A percentile compares a stretch with the other conserved stretches of the same genome.
Evolutionary conservation across 1,140 invertebrate genomes (phyloP).

Genomic region (Acyrthosiphon pisum): DNA sequence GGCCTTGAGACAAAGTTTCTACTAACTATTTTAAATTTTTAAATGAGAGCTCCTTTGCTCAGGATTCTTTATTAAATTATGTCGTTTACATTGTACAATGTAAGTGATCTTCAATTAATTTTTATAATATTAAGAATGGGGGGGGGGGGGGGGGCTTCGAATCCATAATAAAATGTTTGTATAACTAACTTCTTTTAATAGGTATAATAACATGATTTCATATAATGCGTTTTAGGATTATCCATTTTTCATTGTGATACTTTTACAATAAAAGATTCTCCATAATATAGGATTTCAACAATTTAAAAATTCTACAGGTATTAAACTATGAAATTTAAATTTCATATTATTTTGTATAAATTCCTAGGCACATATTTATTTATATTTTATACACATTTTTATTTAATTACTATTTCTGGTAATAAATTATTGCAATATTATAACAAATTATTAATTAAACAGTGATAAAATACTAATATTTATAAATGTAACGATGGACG

Average conservation of each 20-base stretch:
- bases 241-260: too few species aligned
- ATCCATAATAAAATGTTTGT: background rate
- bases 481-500: background rate
- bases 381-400: background rate
- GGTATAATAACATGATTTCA: background rate
- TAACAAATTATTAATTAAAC: background rate
- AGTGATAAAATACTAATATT: background rate
- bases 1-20: conserved; percentile 30
- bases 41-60: background rate
- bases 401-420: background rate
- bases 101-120: background rate
- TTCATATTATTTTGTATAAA: background rate
- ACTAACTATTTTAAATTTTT: background rate
- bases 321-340: background rate
- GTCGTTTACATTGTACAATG: background rate
- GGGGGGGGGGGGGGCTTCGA: background rate
- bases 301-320: too few species aligned
- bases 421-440: too few species aligned
- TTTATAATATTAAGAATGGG: background rate
- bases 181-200: background rate
- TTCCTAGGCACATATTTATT: background rate
- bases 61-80: background rate
- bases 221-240: background rate
- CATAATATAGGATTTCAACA: too few species aligned
- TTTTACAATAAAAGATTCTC: too few species aligned